Base-by-base conservation (phyloP, 2,113 vertebrate genomes). In the Onychostruthus taczanowskii region DNA sequence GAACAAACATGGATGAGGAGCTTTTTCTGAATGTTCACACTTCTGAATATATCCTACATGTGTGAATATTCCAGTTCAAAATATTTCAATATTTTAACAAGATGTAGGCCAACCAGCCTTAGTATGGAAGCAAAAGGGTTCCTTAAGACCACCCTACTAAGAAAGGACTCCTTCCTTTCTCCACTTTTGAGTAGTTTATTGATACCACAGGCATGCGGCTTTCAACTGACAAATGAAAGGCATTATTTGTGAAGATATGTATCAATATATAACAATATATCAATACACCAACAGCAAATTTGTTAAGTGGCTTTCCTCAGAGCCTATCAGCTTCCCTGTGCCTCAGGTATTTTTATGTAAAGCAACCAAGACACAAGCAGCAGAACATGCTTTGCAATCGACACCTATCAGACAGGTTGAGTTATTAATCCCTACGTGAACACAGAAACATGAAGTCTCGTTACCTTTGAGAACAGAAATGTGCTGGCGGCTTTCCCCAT, bases 401-500 rank as follows among this genome's bases (percentile, higher is more conserved):
- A 69, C 24, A 39, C 73, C 90, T 93, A 61, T 90, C 83, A 93
- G 94, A 85, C 62, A 94, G 83, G 83, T 47, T 94, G 89, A 94
- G 95, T 93, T 91, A 94, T 94, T 95, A 97, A 97, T 97, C 90
- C 93, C 85, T 92, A 76, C 55, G 37, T 46, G 89, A 96, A 91
- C 84, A 97, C 94, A 98, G 87, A 96, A 93, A 97, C 84, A 93
- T 80, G 91, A 97, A 97, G 95, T 96, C 95, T 91, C 46, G 94
- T 97, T 98, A 99, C 99, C 99, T 99, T 99, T 99, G 95, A 99
- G 99, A 97, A 99, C 99, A 97, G 99, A 99, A 98, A 99, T 99
- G 98, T 99, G 99, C 95, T 99, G 99, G 72, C 99, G 98, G 96
- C 98, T 98, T 97, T 99, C 99, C 96, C 98, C 99, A 89, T 99